These are phyloP conservation scores for Hypselothyrea guttata DNA, from an alignment of 2,888 invertebrate species.

Conservation along the genomic window DNA sequence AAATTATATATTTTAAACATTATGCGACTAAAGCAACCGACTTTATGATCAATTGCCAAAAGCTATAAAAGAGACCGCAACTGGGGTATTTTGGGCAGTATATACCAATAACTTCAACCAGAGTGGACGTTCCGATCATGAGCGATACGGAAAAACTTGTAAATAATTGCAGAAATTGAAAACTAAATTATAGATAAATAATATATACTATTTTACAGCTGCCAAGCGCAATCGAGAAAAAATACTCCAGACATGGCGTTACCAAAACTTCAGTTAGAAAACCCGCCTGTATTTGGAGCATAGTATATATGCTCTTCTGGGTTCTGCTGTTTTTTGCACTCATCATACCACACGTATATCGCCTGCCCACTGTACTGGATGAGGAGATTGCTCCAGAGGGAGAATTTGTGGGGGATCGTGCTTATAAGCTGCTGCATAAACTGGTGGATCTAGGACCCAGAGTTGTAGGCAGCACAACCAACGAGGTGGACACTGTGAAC, in stretches of 20 bases:
- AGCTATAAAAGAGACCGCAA: conserved; percentile 17
- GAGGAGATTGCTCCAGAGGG: conserved; percentile 69
- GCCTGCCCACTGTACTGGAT: conserved; percentile 63
- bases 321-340: conserved; percentile 67
- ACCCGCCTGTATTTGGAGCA: conserved; percentile 65
- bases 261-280: neutral
- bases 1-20: conserved; percentile 27
- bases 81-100: conserved; percentile 8
- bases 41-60: conserved; percentile 10
- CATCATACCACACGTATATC: conserved; percentile 58
- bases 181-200: neutral
- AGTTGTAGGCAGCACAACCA: conserved; percentile 87
- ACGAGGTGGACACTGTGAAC: conserved; percentile 86
- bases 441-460: conserved; percentile 85
- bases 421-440: conserved; percentile 78
- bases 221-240: conserved; percentile 8
- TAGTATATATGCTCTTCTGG: conserved; percentile 70
- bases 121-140: conserved; percentile 13
- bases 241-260: neutral
- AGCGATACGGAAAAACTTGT: conserved; percentile 48
- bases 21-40: conserved; percentile 20
- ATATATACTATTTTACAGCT: conserved; percentile 12
- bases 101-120: conserved; percentile 2
- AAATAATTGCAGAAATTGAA: neutral
- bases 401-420: conserved; percentile 87